These are phyloP conservation scores for Callipepla squamata DNA, from an alignment of 2,113 vertebrate genomes.

Conservation along the genomic window DNA sequence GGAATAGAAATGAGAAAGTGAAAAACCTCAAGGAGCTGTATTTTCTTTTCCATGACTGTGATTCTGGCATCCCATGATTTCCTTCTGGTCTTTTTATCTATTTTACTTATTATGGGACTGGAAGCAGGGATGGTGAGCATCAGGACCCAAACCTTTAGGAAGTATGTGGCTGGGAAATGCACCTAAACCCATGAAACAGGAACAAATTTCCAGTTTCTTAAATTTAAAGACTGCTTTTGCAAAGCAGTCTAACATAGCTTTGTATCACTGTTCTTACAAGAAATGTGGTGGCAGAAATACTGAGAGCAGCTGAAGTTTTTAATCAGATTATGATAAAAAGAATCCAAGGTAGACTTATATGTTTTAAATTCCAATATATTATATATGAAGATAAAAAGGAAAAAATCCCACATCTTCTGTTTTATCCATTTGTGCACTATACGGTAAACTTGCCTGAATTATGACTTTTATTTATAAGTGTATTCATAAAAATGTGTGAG, in stretches of 20 bases:
- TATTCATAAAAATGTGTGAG: rapidly evolving
- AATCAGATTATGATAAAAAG: not conserved
- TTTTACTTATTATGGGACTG: not conserved
- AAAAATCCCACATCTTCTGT: not conserved
- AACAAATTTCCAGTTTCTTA: not conserved
- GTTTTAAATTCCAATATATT: rapidly evolving
- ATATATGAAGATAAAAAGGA: not conserved
- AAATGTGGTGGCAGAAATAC: not conserved
- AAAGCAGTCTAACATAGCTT: not conserved
- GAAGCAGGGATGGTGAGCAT: not conserved
- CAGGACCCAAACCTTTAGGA: not conserved
- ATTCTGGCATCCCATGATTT: not conserved
- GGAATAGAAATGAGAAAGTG: not conserved
- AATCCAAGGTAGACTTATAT: rapidly evolving
- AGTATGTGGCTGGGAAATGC: rapidly evolving
- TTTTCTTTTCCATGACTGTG: not conserved
- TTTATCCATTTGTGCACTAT: not conserved
- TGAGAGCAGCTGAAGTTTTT: not conserved
- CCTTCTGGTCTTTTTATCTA: not conserved
- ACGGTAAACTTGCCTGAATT: not conserved
- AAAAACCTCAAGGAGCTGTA: not conserved
- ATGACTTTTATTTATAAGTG: not conserved
- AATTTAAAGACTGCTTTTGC: not conserved
- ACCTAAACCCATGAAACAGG: rapidly evolving
- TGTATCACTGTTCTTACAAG: not conserved